Percentiles rank a stretch among this genome's conserved stretches.
These are phyloP conservation scores for Microctenopoma lineatum DNA, from an alignment of 2,797 vertebrate genomes.

Conservation along the genomic window DNA sequence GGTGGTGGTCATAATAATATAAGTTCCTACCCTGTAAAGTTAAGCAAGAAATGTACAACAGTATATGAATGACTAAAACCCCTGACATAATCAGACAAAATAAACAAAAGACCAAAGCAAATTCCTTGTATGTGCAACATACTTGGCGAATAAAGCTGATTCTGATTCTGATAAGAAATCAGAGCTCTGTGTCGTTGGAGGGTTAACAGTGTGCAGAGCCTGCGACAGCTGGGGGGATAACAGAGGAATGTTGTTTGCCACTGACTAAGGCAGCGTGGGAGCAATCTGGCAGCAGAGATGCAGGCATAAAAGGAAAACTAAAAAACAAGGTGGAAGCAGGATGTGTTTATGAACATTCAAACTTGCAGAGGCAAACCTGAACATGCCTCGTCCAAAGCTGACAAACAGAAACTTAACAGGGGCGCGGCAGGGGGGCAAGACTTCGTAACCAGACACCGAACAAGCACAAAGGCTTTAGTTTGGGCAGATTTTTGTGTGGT, in stretches of 20 bases:
- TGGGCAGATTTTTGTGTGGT: background rate
- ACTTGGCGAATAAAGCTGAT: too few species aligned
- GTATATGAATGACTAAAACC: background rate
- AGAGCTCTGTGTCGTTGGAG: slow-evolving; percentile 19
- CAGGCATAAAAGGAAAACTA: slow-evolving; percentile 47
- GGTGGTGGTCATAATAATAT: background rate
- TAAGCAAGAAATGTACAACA: background rate
- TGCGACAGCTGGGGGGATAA: slow-evolving; percentile 57
- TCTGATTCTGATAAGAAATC: too few species aligned
- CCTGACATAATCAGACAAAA: background rate
- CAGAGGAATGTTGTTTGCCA: slow-evolving; percentile 80
- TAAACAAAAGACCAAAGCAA: too few species aligned
- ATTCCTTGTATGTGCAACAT: too few species aligned
- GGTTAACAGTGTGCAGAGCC: slow-evolving; percentile 56
- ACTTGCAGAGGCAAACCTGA: slow-evolving; percentile 64
- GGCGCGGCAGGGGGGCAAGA: background rate
- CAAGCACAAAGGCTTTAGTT: slow-evolving; percentile 15
- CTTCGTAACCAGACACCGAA: slow-evolving; percentile 28
- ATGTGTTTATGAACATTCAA: slow-evolving; percentile 53
- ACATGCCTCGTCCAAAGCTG: slow-evolving; percentile 60
- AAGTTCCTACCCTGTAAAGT: background rate
- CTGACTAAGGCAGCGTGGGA: slow-evolving; percentile 67
- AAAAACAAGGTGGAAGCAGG: slow-evolving; percentile 56
- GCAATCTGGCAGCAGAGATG: slow-evolving; percentile 55
- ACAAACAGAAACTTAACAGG: slow-evolving; percentile 18